Evolutionary conservation across 2,797 vertebrate genomes (phyloP).

Genomic region (Meda fulgida): DNA sequence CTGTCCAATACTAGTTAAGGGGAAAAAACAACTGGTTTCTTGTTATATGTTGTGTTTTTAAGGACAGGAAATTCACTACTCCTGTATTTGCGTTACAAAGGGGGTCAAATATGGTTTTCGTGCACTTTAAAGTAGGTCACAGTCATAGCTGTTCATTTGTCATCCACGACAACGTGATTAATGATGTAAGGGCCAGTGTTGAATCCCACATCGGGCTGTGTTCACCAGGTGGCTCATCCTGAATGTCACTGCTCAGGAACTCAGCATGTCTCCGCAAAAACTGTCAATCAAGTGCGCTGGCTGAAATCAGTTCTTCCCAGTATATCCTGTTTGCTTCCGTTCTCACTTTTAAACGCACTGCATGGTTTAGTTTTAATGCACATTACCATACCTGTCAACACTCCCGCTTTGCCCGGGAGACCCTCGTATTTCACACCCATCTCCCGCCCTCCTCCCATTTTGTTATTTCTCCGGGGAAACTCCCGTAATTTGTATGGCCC

Average conservation of each 20-base stretch:
- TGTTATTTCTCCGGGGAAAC: too few species aligned
- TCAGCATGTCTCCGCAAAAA: background rate
- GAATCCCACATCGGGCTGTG: constrained; percentile 9
- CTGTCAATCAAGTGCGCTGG: constrained; percentile 3
- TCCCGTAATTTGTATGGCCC: too few species aligned
- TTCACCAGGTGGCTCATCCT: constrained; percentile 31
- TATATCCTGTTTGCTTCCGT: background rate
- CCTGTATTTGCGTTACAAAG: background rate
- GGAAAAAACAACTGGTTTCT: background rate
- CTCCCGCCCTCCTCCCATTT: too few species aligned
- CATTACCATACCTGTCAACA: too few species aligned
- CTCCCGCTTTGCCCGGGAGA: too few species aligned
- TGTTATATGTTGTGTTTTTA: constrained; percentile 9
- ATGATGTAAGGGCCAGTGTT: constrained; percentile 66
- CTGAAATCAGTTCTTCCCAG: background rate
- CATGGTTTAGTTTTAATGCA: too few species aligned
- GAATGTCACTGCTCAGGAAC: constrained; percentile 10
- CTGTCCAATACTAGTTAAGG: background rate
- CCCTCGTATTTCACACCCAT: too few species aligned
- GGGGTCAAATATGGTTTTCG: background rate
- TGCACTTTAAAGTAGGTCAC: constrained; percentile 73
- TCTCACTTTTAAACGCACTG: constrained; percentile 1
- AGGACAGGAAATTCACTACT: background rate
- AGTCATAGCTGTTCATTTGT: constrained; percentile 72
- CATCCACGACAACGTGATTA: constrained; percentile 76